Evolutionary conservation across 35 echinoderm and acorn worm genomes (phyloP).

Genomic region (Chiridota heheva): DNA sequence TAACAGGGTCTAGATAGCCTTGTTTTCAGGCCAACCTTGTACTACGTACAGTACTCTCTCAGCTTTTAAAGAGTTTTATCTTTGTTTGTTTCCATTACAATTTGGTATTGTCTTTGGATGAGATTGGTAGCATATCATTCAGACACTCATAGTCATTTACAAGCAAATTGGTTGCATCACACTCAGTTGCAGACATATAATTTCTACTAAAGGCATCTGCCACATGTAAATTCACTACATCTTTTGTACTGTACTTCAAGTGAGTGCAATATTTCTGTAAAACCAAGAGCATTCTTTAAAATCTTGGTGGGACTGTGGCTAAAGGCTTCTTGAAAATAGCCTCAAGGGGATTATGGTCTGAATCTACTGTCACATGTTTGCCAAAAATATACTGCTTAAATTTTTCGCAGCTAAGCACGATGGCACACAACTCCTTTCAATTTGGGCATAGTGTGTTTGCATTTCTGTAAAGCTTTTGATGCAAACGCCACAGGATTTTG

Average conservation of each 20-base stretch:
- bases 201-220: background rate
- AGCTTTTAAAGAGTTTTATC: slow-evolving; percentile 22
- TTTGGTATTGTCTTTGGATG: background rate
- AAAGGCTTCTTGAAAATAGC: slow-evolving; percentile 9
- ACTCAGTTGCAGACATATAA: background rate
- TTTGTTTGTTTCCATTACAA: slow-evolving; percentile 13
- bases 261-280: slow-evolving; percentile 36
- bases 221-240: background rate
- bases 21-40: slow-evolving; percentile 4
- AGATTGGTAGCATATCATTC: no score
- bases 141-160: no score
- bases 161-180: slow-evolving; percentile 19
- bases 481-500: slow-evolving; percentile 22
- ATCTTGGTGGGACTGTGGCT: background rate
- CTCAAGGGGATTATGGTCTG: background rate
- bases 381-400: slow-evolving; percentile 51
- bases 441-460: slow-evolving; percentile 25
- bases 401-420: slow-evolving; percentile 25
- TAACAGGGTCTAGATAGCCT: background rate
- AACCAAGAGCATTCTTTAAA: slow-evolving; percentile 5
- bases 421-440: slow-evolving; percentile 46
- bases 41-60: background rate
- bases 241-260: no score
- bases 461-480: slow-evolving; percentile 14
- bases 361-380: background rate